phyloP scores from a whole-genome alignment of 2,888 invertebrate species.

The Drosophila mulleri region DNA sequence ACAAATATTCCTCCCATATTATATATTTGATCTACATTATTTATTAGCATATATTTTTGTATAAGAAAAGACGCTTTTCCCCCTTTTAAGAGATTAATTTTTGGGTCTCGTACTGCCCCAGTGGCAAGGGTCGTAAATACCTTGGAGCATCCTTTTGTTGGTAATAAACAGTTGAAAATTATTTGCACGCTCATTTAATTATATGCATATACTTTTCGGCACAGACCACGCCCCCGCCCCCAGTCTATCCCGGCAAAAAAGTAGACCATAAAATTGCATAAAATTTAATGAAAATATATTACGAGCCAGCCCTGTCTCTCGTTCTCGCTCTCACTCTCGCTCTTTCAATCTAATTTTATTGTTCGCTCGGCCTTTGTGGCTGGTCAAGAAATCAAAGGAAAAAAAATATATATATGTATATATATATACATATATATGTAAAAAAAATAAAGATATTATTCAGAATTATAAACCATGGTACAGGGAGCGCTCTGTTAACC shows the following conservation, averaged over 20 bases:
- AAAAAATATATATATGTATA: constrained; percentile 20
- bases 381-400: constrained; percentile 25
- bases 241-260: background rate
- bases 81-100: background rate
- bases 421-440: constrained; percentile 28
- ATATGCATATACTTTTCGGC: constrained; percentile 40
- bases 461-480: constrained; percentile 63
- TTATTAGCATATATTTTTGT: constrained; percentile 1
- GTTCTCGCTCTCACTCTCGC: too few relatives aligned
- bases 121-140: constrained; percentile 5
- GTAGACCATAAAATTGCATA: constrained; percentile 61
- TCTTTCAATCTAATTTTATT: constrained; percentile 60
- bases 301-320: constrained; percentile 13
- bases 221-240: background rate
- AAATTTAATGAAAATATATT: constrained; percentile 77
- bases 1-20: background rate
- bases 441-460: constrained; percentile 71
- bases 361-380: constrained; percentile 57
- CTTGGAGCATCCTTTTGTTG: constrained; percentile 9
- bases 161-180: constrained; percentile 31
- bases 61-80: background rate
- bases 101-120: background rate
- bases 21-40: background rate
- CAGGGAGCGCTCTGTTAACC: constrained; percentile 54
- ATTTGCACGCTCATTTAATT: constrained; percentile 57